phyloP scores from a whole-genome alignment of 2,888 invertebrate genomes.

The Scaptomyza reducta region DNA sequence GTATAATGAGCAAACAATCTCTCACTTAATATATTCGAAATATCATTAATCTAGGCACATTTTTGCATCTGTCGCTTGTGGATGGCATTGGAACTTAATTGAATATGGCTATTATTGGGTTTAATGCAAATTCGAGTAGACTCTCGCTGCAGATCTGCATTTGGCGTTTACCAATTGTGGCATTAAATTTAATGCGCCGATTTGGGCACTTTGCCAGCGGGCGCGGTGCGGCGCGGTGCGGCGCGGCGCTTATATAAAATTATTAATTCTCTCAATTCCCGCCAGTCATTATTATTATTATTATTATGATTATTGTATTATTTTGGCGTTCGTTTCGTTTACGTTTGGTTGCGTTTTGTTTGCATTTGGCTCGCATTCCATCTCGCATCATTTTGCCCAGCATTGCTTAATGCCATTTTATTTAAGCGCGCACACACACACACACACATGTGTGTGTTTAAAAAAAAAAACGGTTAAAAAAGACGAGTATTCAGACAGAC shows the following conservation, averaged over 20 bases:
- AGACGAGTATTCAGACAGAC: conserved; percentile 21
- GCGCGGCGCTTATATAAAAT: conserved; percentile 33
- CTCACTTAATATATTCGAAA: not conserved
- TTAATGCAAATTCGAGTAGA: conserved; percentile 30
- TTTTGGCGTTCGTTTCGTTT: conserved; percentile 39
- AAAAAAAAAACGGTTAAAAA: not conserved
- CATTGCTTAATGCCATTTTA: conserved; percentile 54
- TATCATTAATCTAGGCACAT: not conserved
- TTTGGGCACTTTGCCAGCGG: conserved; percentile 33
- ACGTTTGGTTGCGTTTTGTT: conserved; percentile 9
- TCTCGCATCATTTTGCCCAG: conserved; percentile 39
- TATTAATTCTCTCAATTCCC: conserved; percentile 71
- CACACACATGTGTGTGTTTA: not conserved
- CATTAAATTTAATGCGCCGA: conserved; percentile 51
- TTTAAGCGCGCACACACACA: conserved; percentile 38
- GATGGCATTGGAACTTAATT: conserved; percentile 22
- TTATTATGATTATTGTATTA: conserved; percentile 30
- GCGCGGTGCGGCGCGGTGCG: conserved; percentile 21
- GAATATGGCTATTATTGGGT: conserved; percentile 26
- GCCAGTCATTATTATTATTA: conserved; percentile 53
- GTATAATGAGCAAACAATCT: too few species aligned
- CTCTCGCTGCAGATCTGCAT: conserved; percentile 13
- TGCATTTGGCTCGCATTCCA: conserved; percentile 25
- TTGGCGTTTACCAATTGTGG: conserved; percentile 32
- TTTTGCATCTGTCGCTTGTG: not conserved